Evolutionary conservation across 2,113 vertebrate genomes (phyloP).

Genomic region (Scalopus aquaticus): DNA sequence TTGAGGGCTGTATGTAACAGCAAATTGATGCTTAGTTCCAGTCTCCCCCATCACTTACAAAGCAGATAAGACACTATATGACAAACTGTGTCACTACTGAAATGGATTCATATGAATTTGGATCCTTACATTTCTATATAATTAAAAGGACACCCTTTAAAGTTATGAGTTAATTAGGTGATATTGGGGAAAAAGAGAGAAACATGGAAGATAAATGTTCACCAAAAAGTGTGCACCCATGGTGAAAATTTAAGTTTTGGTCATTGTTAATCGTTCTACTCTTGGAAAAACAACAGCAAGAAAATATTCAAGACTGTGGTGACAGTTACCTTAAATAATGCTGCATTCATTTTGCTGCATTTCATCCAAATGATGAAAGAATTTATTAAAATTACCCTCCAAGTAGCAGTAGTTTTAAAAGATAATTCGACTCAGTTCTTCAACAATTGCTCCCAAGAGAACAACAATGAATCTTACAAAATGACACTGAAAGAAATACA

Average conservation of each 20-base stretch:
- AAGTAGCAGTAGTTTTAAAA: background rate
- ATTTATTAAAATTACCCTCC: background rate
- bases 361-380: background rate
- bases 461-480: background rate
- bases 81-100: background rate
- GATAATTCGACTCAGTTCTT: background rate
- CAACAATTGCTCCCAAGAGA: background rate
- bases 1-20: background rate
- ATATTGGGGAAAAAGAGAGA: background rate
- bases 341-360: background rate
- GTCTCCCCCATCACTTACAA: background rate
- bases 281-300: too few species aligned
- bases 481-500: background rate
- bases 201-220: background rate
- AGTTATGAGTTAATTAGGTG: background rate
- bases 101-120: background rate
- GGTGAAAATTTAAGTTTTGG: background rate
- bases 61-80: background rate
- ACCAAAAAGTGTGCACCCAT: background rate
- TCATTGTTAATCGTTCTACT: constrained; percentile 13
- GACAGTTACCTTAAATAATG: background rate
- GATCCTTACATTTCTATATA: background rate
- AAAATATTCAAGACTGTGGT: background rate
- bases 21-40: background rate
- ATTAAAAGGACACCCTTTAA: background rate